phyloP scores from a whole-genome alignment of 30 jellyfish, hydroid and myxozoan genomes.

The Chironex yamaguchii region DNA sequence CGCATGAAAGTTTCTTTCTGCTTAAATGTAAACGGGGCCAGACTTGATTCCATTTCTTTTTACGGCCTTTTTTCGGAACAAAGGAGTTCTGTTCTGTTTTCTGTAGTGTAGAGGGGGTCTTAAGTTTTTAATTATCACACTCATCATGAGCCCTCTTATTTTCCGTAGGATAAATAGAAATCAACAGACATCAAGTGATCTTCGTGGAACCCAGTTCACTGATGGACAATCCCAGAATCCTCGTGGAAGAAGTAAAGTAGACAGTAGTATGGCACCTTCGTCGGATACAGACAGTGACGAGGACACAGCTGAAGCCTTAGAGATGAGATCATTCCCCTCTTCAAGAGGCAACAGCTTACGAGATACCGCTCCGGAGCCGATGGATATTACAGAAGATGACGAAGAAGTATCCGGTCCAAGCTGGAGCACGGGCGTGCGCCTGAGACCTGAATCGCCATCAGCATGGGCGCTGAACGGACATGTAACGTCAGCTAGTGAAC shows the following conservation, averaged over 20 bases:
- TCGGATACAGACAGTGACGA: conserved; percentile 42
- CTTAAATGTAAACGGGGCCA: too few species aligned
- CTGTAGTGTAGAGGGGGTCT: too few species aligned
- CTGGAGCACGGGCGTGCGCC: not conserved
- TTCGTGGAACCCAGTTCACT: not conserved
- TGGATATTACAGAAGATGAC: not conserved
- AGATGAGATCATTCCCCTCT: not conserved
- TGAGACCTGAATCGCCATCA: conserved; percentile 43
- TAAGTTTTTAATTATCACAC: too few species aligned
- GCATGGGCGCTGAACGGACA: conserved; percentile 98
- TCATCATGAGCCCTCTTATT: too few species aligned
- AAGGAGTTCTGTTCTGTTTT: too few species aligned
- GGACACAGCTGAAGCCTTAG: not conserved
- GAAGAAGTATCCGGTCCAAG: not conserved
- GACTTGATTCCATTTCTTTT: too few species aligned
- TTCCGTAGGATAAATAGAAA: not conserved
- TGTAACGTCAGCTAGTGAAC: conserved; percentile 23
- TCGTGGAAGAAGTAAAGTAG: not conserved
- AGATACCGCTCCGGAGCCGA: not conserved
- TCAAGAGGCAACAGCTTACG: not conserved
- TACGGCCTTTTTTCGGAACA: too few species aligned
- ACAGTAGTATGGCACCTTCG: not conserved
- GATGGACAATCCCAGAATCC: not conserved
- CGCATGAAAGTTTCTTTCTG: too few species aligned
- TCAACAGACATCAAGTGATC: not conserved